These are phyloP conservation scores for Agrilus planipennis DNA, from an alignment of 1,140 invertebrate species.

Conservation along the genomic window DNA sequence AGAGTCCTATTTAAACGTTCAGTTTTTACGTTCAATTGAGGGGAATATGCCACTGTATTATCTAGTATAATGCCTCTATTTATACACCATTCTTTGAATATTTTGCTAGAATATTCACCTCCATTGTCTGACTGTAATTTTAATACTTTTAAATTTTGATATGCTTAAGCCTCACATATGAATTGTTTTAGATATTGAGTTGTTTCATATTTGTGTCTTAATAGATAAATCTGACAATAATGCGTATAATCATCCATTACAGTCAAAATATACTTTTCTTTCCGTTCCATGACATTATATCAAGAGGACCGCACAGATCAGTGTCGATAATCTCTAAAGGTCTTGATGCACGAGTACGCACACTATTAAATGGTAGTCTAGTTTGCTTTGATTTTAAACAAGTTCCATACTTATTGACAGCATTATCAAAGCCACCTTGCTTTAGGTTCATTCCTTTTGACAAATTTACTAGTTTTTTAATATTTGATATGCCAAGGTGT, in stretches of 20 bases:
- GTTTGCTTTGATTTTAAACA: too few species aligned
- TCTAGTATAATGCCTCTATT: conserved; percentile 18
- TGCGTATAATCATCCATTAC: conserved; percentile 33
- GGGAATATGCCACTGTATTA: conserved; percentile 25
- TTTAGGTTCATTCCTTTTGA: conserved; percentile 7
- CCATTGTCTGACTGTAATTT: conserved; percentile 15
- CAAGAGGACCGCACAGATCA: conserved; percentile 30
- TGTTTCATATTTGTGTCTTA: too few species aligned
- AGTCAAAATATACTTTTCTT: conserved; percentile 29
- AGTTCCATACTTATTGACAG: too few species aligned
- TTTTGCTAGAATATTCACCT: conserved; percentile 5
- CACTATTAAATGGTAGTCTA: too few species aligned
- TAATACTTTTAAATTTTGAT: conserved; percentile 12
- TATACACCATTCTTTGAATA: conserved; percentile 20
- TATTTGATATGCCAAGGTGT: conserved; percentile 12
- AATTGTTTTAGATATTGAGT: too few species aligned
- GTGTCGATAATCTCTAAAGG: too few species aligned
- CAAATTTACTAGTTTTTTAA: too few species aligned
- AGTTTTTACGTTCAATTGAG: conserved; percentile 23
- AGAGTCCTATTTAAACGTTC: conserved; percentile 18
- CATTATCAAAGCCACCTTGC: conserved; percentile 10
- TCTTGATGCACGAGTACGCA: too few species aligned
- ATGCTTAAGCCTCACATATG: neutral
- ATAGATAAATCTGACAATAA: too few species aligned
- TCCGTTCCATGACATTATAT: conserved; percentile 20